phyloP scores from a whole-genome alignment of 2,797 vertebrate genomes.

The Cottoperca gobio region DNA sequence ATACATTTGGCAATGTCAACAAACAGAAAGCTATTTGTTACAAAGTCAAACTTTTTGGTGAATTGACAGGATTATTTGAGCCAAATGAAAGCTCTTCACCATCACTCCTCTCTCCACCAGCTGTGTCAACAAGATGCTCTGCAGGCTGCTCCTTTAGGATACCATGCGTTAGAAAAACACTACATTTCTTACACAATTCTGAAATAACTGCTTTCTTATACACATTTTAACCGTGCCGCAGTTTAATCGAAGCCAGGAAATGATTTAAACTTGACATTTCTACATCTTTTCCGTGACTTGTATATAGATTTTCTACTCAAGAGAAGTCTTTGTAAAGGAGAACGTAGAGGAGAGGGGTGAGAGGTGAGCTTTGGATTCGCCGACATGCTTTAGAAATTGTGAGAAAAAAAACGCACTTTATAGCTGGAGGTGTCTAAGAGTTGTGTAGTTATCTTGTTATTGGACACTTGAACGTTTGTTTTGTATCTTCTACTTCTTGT shows the following conservation, averaged over 20 bases:
- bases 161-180: conserved; percentile 8
- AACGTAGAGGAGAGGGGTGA: not conserved
- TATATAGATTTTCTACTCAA: not conserved
- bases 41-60: not conserved
- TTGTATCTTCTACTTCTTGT: not conserved
- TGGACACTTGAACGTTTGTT: not conserved
- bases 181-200: not conserved
- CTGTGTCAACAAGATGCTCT: conserved; percentile 63
- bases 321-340: not conserved
- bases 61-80: not conserved
- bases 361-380: not conserved
- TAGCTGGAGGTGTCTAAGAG: not conserved
- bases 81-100: conserved; percentile 15
- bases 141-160: not conserved
- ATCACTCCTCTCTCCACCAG: conserved; percentile 41
- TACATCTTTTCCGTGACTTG: not conserved
- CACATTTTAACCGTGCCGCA: not conserved
- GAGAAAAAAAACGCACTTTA: too few relatives aligned
- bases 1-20: not conserved
- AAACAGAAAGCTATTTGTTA: not conserved
- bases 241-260: not conserved
- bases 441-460: not conserved
- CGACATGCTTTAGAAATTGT: not conserved
- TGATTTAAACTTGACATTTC: not conserved
- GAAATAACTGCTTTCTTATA: not conserved